phyloP scores from a whole-genome alignment of 2,888 invertebrate species.

The Rhagophthalmus giganteus region DNA sequence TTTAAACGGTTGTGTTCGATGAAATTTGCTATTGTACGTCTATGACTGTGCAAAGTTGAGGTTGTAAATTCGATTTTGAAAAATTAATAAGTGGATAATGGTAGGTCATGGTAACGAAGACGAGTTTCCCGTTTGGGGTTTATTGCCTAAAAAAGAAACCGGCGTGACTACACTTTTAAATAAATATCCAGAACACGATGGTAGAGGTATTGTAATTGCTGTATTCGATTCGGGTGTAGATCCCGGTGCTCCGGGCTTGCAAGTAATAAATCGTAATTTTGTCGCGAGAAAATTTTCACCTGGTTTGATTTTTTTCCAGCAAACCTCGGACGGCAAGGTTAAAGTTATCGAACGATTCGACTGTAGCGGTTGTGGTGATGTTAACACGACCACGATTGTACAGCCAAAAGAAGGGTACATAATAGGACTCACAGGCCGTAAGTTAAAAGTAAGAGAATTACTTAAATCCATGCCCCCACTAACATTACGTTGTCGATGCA shows the following conservation, averaged over 20 bases:
- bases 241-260: conserved; percentile 91
- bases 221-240: conserved; percentile 98
- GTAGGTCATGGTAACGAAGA: conserved; percentile 16
- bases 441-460: conserved; percentile 70
- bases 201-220: conserved; percentile 87
- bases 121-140: conserved; percentile 80
- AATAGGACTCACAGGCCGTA: conserved; percentile 84
- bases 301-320: conserved; percentile 66
- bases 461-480: too few relatives aligned
- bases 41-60: conserved; percentile 11
- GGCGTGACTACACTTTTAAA: conserved; percentile 83
- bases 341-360: conserved; percentile 95
- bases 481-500: too few relatives aligned
- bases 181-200: conserved; percentile 90
- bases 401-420: conserved; percentile 72
- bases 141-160: conserved; percentile 94
- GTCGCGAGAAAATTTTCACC: too few relatives aligned
- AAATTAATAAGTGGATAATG: conserved; percentile 13
- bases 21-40: conserved; percentile 3
- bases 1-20: not conserved
- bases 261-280: conserved; percentile 67
- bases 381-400: conserved; percentile 81
- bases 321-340: conserved; percentile 82
- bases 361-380: conserved; percentile 96
- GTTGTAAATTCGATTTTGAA: conserved; percentile 6